Percentiles rank a stretch among this genome's conserved stretches.
phyloP scores from a whole-genome alignment of 2,888 invertebrate species.

The Dichetophora obliterata region DNA sequence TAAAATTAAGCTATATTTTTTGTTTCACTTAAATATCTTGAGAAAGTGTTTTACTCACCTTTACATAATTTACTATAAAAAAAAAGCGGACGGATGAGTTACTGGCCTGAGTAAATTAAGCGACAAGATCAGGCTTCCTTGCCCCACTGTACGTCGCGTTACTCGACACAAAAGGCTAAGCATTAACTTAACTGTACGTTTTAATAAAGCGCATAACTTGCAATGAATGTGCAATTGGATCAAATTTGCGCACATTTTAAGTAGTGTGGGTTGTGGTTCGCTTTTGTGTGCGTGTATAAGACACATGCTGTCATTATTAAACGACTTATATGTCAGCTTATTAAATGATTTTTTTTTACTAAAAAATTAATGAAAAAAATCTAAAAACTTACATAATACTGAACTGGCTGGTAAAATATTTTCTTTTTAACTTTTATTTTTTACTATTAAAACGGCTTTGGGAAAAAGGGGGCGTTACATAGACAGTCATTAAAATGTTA shows the following conservation, averaged over 20 bases:
- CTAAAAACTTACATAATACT: neutral
- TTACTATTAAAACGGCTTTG: neutral
- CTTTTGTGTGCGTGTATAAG: conserved; percentile 60
- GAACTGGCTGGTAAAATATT: neutral
- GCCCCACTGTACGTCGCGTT: neutral
- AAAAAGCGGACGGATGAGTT: too few relatives aligned
- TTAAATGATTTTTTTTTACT: neutral
- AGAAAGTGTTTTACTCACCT: too few relatives aligned
- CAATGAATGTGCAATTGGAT: conserved; percentile 64
- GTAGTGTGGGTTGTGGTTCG: conserved; percentile 64
- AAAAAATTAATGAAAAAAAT: neutral
- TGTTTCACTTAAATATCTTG: too few relatives aligned
- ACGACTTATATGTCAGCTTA: conserved; percentile 32
- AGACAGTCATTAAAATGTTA: conserved; percentile 12
- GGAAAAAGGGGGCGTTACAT: neutral
- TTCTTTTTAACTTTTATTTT: neutral
- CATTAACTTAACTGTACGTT: conserved; percentile 24
- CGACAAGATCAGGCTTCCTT: too few relatives aligned
- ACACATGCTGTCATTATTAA: conserved; percentile 65
- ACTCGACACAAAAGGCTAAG: conserved; percentile 8
- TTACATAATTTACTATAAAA: too few relatives aligned
- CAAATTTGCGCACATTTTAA: conserved; percentile 59
- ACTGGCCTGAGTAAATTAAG: too few relatives aligned
- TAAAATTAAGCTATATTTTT: too few relatives aligned
- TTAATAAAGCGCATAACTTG: conserved; percentile 30